Percentiles rank a stretch among this genome's conserved stretches.
These are phyloP conservation scores for Cydia pomonella DNA, from an alignment of 1,140 invertebrate genomes.

Conservation along the genomic window DNA sequence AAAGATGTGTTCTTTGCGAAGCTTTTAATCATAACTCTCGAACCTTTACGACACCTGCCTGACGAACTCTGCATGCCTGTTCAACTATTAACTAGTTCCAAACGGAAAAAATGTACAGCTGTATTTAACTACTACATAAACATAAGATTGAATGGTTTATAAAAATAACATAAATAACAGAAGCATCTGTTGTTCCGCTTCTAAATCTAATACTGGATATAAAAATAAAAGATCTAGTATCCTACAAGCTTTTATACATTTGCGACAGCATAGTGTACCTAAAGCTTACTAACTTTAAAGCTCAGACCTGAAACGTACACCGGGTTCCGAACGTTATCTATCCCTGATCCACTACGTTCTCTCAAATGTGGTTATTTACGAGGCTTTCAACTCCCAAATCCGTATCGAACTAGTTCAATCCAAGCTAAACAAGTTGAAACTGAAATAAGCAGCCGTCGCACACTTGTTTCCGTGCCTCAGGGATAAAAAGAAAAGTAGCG, in stretches of 20 bases:
- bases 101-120: too few relatives aligned
- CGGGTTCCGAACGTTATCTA: constrained; percentile 25
- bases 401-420: constrained; percentile 60
- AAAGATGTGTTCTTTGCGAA: too few relatives aligned
- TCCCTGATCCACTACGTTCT: constrained; percentile 34
- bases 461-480: constrained; percentile 62
- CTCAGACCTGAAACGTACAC: constrained; percentile 36
- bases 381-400: constrained; percentile 51
- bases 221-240: neutral
- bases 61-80: too few relatives aligned
- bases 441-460: constrained; percentile 66
- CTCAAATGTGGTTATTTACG: constrained; percentile 40
- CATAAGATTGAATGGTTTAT: too few relatives aligned
- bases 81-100: too few relatives aligned
- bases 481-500: constrained; percentile 61
- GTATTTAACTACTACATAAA: too few relatives aligned
- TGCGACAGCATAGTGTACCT: neutral
- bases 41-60: too few relatives aligned
- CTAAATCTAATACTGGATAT: neutral
- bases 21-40: too few relatives aligned
- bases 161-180: too few relatives aligned
- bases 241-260: constrained; percentile 8
- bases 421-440: constrained; percentile 67
- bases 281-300: constrained; percentile 22
- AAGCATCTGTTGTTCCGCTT: too few relatives aligned